phyloP scores from a whole-genome alignment of 2,797 vertebrate genomes.

The Phoeniculus purpureus region DNA sequence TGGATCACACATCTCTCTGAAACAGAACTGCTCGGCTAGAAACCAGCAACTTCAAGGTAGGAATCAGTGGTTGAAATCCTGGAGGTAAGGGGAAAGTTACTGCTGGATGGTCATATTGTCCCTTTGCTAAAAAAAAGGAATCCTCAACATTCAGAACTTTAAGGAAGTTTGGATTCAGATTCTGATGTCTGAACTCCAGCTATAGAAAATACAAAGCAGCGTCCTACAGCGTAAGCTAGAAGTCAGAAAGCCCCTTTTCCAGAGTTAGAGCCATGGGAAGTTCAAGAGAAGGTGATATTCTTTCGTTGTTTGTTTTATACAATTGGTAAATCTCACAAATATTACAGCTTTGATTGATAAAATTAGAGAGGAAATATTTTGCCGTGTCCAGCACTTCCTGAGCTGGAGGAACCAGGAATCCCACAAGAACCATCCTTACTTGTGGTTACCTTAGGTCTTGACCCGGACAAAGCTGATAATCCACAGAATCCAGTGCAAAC shows the following conservation, averaged over 20 bases:
- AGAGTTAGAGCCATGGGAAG: not conserved
- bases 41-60: not conserved
- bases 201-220: not conserved
- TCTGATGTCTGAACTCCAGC: not conserved
- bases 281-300: not conserved
- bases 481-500: not conserved
- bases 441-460: not conserved
- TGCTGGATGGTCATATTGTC: not conserved
- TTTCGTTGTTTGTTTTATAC: not conserved
- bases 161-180: not conserved
- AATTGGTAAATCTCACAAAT: not conserved
- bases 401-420: not conserved
- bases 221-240: not conserved
- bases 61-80: not conserved
- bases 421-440: not conserved
- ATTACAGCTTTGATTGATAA: not conserved
- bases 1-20: not conserved
- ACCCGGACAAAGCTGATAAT: not conserved
- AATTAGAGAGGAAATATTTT: conserved; percentile 6
- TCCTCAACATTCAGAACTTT: not conserved
- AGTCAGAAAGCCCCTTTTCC: not conserved
- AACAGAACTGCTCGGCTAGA: not conserved
- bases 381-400: not conserved
- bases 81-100: not conserved
- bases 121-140: not conserved